Base-by-base conservation (phyloP, 2,113 vertebrate species). In the Oncorhynchus keta region DNA sequence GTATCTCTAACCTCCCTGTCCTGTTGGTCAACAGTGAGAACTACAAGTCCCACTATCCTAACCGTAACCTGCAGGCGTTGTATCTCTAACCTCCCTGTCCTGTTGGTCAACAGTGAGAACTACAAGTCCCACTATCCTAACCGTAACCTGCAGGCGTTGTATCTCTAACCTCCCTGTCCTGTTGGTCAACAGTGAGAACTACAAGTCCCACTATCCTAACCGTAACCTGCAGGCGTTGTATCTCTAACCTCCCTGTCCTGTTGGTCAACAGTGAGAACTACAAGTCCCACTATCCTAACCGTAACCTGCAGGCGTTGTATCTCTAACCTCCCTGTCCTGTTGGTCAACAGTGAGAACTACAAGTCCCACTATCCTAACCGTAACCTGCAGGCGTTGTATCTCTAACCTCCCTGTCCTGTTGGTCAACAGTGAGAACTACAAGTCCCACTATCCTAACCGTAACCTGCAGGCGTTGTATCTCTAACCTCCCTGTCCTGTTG, bases 81-180 rank as follows among this genome's bases (percentile, higher is more conserved):
- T 32, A 5, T 32, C 5, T 32, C 30, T 32, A 32, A 68, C 0
- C 26, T 20, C 4, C n/a, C 76, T 70, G 61, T n/a, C 62, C 66
- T 79, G 39, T 2, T 11, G 7, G 72, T 87, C 22, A 66, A 0
- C 90, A 99, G 97, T 0, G 91, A 97, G 86, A 91, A 95, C 72
- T 97, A 98, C 92, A 99, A 96, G 89, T 91, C 79, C 20, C 94
- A 98, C 74, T 99, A 97, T 49, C 75, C 87, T 62, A 95, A 94
- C 0, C 92, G 97, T 70, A 95, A 97, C 86, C 80, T 26, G 26
- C 26, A 26, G 26, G 26, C 26, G 26, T 26, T 26, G 26, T 32
- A 5, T 32, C 5, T 32, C 30, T 32, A 32, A 68, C 0, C 26
- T 22, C 4, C n/a, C 76, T 70, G 61, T n/a, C 62, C 66, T 79